A percentile compares a stretch with the other conserved stretches of the same genome.
These are phyloP conservation scores for Eulemur macaco DNA, from an alignment of 2,113 vertebrate genomes.

Conservation along the genomic window DNA sequence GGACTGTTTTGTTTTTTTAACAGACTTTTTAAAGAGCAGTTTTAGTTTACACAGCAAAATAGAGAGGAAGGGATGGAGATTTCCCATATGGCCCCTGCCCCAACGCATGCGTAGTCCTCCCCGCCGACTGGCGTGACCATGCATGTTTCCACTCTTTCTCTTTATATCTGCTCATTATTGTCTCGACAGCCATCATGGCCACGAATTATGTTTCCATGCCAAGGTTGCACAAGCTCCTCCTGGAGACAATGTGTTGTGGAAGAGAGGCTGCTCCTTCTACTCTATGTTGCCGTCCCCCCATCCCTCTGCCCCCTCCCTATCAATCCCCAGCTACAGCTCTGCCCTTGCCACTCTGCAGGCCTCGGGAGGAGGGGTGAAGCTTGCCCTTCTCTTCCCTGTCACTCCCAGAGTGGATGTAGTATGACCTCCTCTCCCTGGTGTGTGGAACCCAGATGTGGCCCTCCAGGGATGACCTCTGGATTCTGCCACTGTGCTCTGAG, in stretches of 20 bases:
- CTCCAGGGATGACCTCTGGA: accelerated
- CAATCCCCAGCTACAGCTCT: background rate
- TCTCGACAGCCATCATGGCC: background rate
- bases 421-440: no score
- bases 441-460: background rate
- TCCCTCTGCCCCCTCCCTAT: background rate
- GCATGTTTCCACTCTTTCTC: background rate
- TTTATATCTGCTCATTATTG: background rate
- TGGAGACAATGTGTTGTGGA: background rate
- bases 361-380: background rate
- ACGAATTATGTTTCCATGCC: background rate
- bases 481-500: background rate
- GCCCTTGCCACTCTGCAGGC: no score
- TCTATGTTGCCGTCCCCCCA: background rate
- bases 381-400: background rate
- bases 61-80: background rate
- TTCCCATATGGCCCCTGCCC: background rate
- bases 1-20: background rate
- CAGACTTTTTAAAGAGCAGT: background rate
- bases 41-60: background rate
- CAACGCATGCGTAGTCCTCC: background rate
- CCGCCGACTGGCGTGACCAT: background rate
- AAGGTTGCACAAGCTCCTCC: background rate
- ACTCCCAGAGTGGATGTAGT: no score
- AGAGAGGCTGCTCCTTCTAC: background rate